phyloP scores from a whole-genome alignment of 2,888 invertebrate genomes.

The Sminthurides aquaticus region DNA sequence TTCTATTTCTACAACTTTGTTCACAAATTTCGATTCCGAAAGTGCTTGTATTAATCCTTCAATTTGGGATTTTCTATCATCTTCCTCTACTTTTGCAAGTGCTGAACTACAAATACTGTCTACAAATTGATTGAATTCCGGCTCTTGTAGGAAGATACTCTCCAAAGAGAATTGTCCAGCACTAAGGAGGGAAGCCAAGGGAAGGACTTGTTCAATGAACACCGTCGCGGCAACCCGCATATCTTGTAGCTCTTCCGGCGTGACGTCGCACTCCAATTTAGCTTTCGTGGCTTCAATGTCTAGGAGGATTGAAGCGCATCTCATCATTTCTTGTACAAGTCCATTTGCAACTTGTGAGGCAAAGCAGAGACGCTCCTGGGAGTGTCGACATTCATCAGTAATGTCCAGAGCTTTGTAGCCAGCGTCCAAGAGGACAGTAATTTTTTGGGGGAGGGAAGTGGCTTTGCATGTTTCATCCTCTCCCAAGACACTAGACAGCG shows the following conservation, averaged over 20 bases:
- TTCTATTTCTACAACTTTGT: too few species aligned
- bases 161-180: constrained; percentile 34
- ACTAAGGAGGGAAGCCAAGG: constrained; percentile 30
- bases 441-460: neutral
- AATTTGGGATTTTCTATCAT: too few species aligned
- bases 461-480: neutral
- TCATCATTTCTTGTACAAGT: constrained; percentile 28
- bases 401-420: constrained; percentile 12
- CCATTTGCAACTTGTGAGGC: constrained; percentile 27
- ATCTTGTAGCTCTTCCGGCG: constrained; percentile 19
- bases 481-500: constrained; percentile 27
- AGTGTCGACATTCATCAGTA: constrained; percentile 5
- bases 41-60: too few species aligned
- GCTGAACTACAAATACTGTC: constrained; percentile 24
- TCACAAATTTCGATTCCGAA: too few species aligned
- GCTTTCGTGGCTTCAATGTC: constrained; percentile 33
- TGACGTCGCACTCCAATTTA: constrained; percentile 23
- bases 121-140: constrained; percentile 27
- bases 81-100: too few species aligned
- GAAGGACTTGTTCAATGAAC: constrained; percentile 33
- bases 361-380: constrained; percentile 29
- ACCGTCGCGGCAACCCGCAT: constrained; percentile 17
- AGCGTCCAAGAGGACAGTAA: constrained; percentile 11
- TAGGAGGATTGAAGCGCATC: constrained; percentile 26
- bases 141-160: constrained; percentile 33